phyloP scores from a whole-genome alignment of 2,888 invertebrate genomes.

The Torymus texanus region DNA sequence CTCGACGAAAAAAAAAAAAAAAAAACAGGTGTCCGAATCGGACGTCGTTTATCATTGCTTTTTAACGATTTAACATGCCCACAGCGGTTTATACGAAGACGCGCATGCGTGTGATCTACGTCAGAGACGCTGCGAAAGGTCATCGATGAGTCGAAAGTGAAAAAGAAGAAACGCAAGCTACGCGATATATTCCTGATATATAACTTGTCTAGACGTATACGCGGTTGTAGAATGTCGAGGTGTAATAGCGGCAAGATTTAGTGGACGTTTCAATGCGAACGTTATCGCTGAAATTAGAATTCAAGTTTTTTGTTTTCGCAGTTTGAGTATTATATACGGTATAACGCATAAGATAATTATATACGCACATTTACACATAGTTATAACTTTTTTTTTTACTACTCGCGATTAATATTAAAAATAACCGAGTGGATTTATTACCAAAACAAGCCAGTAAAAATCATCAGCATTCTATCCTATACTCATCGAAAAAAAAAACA shows the following conservation, averaged over 20 bases:
- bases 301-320: background rate
- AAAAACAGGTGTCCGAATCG: slow-evolving; percentile 42
- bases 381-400: background rate
- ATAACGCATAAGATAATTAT: no score
- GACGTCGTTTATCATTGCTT: slow-evolving; percentile 20
- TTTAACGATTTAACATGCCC: slow-evolving; percentile 21
- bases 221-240: background rate
- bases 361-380: background rate
- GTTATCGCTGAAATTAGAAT: slow-evolving; percentile 12
- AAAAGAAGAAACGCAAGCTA: background rate
- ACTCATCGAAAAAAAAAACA: no score
- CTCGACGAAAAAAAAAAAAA: background rate
- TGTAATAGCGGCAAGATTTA: slow-evolving; percentile 14
- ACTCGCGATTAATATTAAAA: background rate
- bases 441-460: no score
- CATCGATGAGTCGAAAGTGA: background rate
- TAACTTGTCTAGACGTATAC: background rate
- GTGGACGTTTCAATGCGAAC: slow-evolving; percentile 27
- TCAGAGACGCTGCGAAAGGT: slow-evolving; percentile 7
- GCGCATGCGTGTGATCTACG: no score
- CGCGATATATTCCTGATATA: background rate
- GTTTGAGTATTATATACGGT: background rate
- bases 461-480: no score
- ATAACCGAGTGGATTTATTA: no score
- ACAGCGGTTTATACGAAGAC: no score